Evolutionary conservation across 2,113 vertebrate genomes (phyloP).

Genomic region (Dolichallabes microphthalmus): DNA sequence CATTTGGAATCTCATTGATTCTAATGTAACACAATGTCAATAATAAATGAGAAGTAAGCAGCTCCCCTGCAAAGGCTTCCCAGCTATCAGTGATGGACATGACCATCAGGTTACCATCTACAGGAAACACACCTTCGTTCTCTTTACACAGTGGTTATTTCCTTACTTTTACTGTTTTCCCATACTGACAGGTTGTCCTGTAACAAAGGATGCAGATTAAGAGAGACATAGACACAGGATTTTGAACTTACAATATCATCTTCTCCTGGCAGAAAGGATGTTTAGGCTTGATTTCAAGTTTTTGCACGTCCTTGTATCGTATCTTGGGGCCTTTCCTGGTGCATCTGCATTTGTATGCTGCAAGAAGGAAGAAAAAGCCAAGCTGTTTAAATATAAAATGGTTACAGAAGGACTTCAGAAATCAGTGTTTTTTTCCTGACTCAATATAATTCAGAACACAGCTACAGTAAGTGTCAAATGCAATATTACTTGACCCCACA

Average conservation of each 20-base stretch:
- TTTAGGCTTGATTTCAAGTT: conserved; percentile 96
- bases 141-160: neutral
- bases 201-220: neutral
- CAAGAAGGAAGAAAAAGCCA: conserved; percentile 39
- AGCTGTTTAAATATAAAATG: neutral
- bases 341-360: conserved; percentile 97
- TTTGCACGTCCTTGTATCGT: conserved; percentile 93
- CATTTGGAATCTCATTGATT: conserved; percentile 23
- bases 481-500: neutral
- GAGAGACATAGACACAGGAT: conserved; percentile 36
- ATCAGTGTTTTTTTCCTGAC: neutral
- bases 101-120: neutral
- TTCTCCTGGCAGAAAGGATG: conserved; percentile 95
- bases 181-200: neutral
- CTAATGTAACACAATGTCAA: conserved; percentile 13
- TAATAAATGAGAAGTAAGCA: conserved; percentile 38
- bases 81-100: neutral
- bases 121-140: neutral
- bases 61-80: neutral
- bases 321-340: conserved; percentile 97
- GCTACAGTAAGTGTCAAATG: too few species aligned
- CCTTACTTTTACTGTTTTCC: neutral
- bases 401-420: neutral
- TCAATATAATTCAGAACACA: neutral
- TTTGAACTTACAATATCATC: conserved; percentile 92